Evolutionary conservation across 2,888 invertebrate species (phyloP).

Genomic region (Sinelater perroti): DNA sequence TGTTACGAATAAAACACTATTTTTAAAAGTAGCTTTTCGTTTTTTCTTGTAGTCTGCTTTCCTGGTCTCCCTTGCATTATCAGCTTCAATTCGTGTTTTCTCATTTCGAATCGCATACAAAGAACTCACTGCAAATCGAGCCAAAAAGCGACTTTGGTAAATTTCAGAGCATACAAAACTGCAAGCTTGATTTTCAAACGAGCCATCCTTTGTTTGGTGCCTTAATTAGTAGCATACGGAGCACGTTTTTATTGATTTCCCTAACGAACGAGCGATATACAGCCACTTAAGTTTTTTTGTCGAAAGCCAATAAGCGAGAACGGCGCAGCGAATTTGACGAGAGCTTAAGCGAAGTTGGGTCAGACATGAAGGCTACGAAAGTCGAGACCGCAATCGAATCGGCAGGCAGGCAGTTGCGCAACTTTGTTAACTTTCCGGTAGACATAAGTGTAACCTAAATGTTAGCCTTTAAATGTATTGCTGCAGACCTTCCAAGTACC

Average conservation of each 20-base stretch:
- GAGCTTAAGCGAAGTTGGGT: slow-evolving; percentile 11
- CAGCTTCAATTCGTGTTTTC: too few relatives aligned
- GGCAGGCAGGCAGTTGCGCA: too few relatives aligned
- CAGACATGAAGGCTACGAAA: slow-evolving; percentile 3
- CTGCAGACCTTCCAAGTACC: slow-evolving; percentile 42
- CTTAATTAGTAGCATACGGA: slow-evolving; percentile 25
- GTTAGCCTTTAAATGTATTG: slow-evolving; percentile 40
- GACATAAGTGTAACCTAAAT: slow-evolving; percentile 36
- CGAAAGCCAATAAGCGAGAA: background rate
- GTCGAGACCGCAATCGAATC: too few relatives aligned
- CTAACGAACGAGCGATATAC: too few relatives aligned
- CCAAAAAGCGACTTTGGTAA: background rate
- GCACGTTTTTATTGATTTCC: too few relatives aligned
- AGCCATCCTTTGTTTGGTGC: slow-evolving; percentile 38
- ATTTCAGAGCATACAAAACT: too few relatives aligned
- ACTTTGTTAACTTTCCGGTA: too few relatives aligned
- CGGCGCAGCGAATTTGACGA: background rate
- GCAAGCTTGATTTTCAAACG: slow-evolving; percentile 23
- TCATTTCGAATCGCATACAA: too few relatives aligned
- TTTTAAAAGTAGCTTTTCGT: slow-evolving; percentile 28
- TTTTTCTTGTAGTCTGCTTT: slow-evolving; percentile 27
- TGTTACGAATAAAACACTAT: slow-evolving; percentile 39
- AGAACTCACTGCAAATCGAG: too few relatives aligned
- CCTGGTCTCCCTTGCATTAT: too few relatives aligned
- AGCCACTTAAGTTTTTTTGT: slow-evolving; percentile 2